phyloP scores from a whole-genome alignment of 2,113 vertebrate species.

The Hiodon tergisus region DNA sequence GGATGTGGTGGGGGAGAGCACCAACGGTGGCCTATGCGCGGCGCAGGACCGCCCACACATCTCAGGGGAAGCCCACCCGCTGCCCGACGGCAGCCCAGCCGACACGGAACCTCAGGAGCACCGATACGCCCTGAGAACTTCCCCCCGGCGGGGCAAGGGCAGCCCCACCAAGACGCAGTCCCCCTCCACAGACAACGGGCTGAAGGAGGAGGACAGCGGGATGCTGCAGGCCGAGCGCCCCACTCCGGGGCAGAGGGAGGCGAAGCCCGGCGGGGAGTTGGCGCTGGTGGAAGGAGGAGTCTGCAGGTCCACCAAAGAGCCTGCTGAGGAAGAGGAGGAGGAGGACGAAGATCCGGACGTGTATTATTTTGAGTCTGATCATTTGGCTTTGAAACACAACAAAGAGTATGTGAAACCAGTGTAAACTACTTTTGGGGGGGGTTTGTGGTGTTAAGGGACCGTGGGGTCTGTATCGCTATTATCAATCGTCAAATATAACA shows the following conservation, averaged over 20 bases:
- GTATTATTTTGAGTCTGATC: conserved; percentile 99
- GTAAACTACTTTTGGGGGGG: background rate
- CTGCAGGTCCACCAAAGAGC: conserved; percentile 73
- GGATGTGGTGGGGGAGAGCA: conserved; percentile 77
- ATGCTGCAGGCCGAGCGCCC: conserved; percentile 50
- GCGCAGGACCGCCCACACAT: conserved; percentile 60
- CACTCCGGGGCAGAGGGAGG: conserved; percentile 55
- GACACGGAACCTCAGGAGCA: conserved; percentile 88
- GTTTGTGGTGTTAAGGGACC: background rate
- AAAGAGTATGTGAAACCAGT: conserved; percentile 91
- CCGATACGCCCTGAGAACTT: conserved; percentile 91
- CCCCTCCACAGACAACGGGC: conserved; percentile 78
- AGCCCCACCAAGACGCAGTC: conserved; percentile 78
- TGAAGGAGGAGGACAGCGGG: conserved; percentile 70
- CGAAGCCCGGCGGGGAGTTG: conserved; percentile 53
- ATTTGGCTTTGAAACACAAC: conserved; percentile 99
- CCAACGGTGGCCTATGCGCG: conserved; percentile 51
- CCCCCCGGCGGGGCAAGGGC: conserved; percentile 76
- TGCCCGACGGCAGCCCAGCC: conserved; percentile 41
- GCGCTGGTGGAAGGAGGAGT: conserved; percentile 57
- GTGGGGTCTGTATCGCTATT: too few species aligned
- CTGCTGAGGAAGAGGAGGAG: conserved; percentile 70
- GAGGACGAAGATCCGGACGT: conserved; percentile 97
- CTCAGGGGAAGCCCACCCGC: conserved; percentile 76
- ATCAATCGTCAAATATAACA: too few species aligned